Percentiles rank a stretch among this genome's conserved stretches.
phyloP scores from a whole-genome alignment of 1,140 invertebrate species.

The Habropoda laboriosa region DNA sequence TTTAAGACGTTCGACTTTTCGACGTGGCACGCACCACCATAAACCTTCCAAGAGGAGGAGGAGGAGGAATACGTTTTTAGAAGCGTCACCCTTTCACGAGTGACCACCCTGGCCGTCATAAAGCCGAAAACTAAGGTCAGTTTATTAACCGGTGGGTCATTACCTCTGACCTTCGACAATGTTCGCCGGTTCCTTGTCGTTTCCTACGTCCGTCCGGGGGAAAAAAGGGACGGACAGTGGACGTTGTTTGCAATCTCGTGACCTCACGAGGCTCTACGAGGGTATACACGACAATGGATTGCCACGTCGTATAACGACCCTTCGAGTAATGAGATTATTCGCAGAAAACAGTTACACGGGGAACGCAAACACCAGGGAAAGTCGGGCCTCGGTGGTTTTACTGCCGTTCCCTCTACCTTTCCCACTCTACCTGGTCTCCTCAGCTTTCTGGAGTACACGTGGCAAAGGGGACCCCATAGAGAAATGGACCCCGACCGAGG shows the following conservation, averaged over 20 bases:
- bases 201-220: too few relatives aligned
- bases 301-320: constrained; percentile 30
- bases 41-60: neutral
- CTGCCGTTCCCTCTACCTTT: neutral
- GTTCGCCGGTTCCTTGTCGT: neutral
- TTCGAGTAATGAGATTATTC: constrained; percentile 47
- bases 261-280: neutral
- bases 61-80: neutral
- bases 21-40: neutral
- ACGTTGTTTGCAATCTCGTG: neutral
- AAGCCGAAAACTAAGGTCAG: constrained; percentile 26
- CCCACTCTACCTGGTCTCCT: neutral
- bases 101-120: neutral
- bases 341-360: constrained; percentile 8
- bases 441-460: constrained; percentile 26
- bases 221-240: neutral
- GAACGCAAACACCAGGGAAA: neutral
- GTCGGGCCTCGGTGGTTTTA: neutral
- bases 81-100: neutral
- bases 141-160: constrained; percentile 7
- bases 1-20: neutral
- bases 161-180: constrained; percentile 11
- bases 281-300: constrained; percentile 16
- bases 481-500: too few relatives aligned
- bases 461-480: neutral